These are phyloP conservation scores for Poeciliopsis gracilis DNA, from an alignment of 2,797 vertebrate species.

Conservation along the genomic window DNA sequence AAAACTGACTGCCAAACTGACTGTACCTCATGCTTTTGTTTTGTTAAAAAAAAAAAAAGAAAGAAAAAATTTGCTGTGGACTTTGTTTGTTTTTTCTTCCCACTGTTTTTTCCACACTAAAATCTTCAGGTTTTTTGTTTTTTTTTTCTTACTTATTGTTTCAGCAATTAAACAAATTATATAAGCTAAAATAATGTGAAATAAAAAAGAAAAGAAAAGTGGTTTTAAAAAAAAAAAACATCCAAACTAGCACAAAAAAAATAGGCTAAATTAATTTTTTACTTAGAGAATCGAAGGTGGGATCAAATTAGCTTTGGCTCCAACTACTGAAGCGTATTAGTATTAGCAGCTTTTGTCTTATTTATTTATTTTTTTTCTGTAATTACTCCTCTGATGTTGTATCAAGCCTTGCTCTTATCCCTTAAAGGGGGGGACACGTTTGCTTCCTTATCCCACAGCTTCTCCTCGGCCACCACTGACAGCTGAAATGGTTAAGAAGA, in stretches of 20 bases:
- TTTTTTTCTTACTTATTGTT: not conserved
- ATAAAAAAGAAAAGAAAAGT: not conserved
- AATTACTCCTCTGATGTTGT: not conserved
- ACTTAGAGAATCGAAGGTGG: not conserved
- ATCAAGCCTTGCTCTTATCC: not conserved
- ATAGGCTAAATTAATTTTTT: not conserved
- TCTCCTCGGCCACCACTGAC: constrained; percentile 41
- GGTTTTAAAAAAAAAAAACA: not conserved
- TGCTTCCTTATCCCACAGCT: not conserved
- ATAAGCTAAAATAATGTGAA: not conserved
- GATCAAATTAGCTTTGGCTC: not conserved
- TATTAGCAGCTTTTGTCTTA: not conserved
- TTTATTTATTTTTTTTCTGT: not conserved
- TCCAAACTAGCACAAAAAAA: not conserved
- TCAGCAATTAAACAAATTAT: not conserved
- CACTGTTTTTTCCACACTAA: constrained; percentile 10
- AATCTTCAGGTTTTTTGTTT: not conserved
- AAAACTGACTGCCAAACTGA: not conserved
- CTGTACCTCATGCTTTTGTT: constrained; percentile 14
- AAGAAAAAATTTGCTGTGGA: not conserved
- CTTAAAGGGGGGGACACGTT: not conserved
- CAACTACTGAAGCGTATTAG: not conserved
- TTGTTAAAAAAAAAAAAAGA: not conserved
- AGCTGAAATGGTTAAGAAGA: constrained; percentile 79
- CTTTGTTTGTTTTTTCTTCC: not conserved